Percentiles rank a stretch among this genome's conserved stretches.
Evolutionary conservation across 2,797 vertebrate genomes (phyloP).

Genomic region (Aulostomus chinensis): DNA sequence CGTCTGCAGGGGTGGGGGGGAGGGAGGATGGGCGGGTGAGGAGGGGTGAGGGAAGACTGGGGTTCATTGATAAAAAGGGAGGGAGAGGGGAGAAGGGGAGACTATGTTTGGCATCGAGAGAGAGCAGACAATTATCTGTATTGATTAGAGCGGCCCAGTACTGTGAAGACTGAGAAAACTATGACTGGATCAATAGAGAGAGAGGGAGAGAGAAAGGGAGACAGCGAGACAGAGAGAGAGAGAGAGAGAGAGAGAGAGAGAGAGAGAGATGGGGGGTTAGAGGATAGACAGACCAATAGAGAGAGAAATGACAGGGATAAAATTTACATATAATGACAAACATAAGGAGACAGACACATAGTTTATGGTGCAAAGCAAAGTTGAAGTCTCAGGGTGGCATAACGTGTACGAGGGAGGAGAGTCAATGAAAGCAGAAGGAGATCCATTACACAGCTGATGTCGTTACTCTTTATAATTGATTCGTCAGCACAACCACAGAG

Average conservation of each 20-base stretch:
- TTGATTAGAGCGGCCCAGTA: constrained; percentile 84
- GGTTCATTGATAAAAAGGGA: constrained; percentile 82
- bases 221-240: constrained; percentile 31
- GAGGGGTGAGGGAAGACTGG: constrained; percentile 66
- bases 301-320: constrained; percentile 64
- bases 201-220: constrained; percentile 38
- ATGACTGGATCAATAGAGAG: constrained; percentile 85
- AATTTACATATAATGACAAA: constrained; percentile 61
- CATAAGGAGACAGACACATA: constrained; percentile 52
- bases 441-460: constrained; percentile 68
- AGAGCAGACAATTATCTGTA: constrained; percentile 87
- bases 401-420: constrained; percentile 21
- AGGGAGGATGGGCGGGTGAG: constrained; percentile 75
- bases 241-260: constrained; percentile 38
- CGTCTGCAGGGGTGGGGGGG: constrained; percentile 59
- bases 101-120: constrained; percentile 80
- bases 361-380: constrained; percentile 50
- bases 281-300: constrained; percentile 63
- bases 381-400: constrained; percentile 45
- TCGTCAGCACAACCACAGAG: constrained; percentile 71
- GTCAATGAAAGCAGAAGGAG: constrained; percentile 59
- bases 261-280: constrained; percentile 38
- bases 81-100: constrained; percentile 62
- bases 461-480: constrained; percentile 77
- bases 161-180: constrained; percentile 86